Conservation (phyloP, 2,797 vertebrate genomes). For the Percopsis omiscomaycus region DNA sequence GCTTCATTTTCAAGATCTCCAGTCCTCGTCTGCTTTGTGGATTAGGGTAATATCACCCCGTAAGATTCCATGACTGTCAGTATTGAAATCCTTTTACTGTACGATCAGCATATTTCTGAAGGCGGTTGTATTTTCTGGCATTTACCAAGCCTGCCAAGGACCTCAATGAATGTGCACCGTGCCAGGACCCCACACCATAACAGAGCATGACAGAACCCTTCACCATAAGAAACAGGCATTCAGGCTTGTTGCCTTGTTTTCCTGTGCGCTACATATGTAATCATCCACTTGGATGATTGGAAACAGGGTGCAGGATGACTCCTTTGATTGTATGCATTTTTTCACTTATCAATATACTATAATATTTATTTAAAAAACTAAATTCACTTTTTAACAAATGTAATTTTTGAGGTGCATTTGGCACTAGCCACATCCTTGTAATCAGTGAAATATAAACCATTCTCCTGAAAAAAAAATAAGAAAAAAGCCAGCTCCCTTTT, state of each 20-base stretch:
- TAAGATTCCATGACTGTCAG: slow-evolving; percentile 24
- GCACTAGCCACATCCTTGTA: not conserved
- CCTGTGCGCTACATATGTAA: slow-evolving; percentile 52
- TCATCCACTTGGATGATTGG: slow-evolving; percentile 54
- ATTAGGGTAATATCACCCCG: slow-evolving; percentile 34
- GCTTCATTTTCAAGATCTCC: slow-evolving; percentile 25
- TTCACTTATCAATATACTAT: slow-evolving; percentile 14
- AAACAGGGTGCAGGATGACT: slow-evolving; percentile 55
- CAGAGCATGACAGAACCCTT: slow-evolving; percentile 53
- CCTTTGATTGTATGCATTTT: slow-evolving; percentile 41
- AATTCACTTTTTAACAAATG: not conserved
- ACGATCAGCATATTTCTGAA: slow-evolving; percentile 27
- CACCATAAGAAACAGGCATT: slow-evolving; percentile 56
- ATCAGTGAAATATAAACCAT: slow-evolving; percentile 10
- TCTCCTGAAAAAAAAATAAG: slow-evolving; percentile 5
- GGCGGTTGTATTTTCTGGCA: slow-evolving; percentile 42
- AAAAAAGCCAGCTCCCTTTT: too few species aligned
- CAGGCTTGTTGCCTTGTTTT: slow-evolving; percentile 49
- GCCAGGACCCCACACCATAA: slow-evolving; percentile 45
- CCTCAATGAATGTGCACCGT: slow-evolving; percentile 34
- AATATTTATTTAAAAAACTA: slow-evolving; percentile 40
- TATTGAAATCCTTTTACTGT: slow-evolving; percentile 29
- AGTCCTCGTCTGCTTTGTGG: slow-evolving; percentile 11
- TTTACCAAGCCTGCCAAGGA: slow-evolving; percentile 47
- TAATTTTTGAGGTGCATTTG: slow-evolving; percentile 11